A percentile compares a stretch with the other conserved stretches of the same genome.
Conservation (phyloP, 2,888 invertebrate genomes). For the Ochropleura plecta region DNA sequence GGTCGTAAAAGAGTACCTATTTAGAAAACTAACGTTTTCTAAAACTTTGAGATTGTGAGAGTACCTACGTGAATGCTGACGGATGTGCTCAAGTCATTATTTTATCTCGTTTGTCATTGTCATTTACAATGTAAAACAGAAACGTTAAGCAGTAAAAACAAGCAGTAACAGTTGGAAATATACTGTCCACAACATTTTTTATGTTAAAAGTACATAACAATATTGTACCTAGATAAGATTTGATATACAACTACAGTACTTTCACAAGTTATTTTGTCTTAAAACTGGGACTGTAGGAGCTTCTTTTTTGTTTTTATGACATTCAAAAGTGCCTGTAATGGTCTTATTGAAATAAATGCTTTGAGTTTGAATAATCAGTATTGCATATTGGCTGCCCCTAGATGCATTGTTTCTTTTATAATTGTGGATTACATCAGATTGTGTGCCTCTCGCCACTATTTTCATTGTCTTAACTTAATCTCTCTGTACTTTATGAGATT, state of each 20-base stretch:
- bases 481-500: conserved; percentile 24
- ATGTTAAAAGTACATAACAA: neutral
- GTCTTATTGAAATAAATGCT: too few species aligned
- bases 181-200: neutral
- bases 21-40: conserved; percentile 58
- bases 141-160: neutral
- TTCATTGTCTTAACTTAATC: conserved; percentile 13
- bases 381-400: neutral
- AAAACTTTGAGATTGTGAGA: conserved; percentile 36
- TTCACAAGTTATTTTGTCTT: too few species aligned
- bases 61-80: conserved; percentile 19
- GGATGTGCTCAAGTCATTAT: conserved; percentile 15
- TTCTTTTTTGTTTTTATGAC: too few species aligned
- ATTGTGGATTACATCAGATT: conserved; percentile 1
- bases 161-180: neutral
- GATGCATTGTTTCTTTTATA: neutral
- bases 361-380: conserved; percentile 5
- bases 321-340: too few species aligned
- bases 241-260: neutral
- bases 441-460: neutral
- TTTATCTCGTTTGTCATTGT: conserved; percentile 28
- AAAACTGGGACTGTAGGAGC: too few species aligned
- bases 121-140: conserved; percentile 24
- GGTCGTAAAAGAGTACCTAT: conserved; percentile 41
- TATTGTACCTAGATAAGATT: neutral